A percentile compares a stretch with the other conserved stretches of the same genome.
phyloP scores from a whole-genome alignment of 2,888 invertebrate species.

The Atherix ibis region DNA sequence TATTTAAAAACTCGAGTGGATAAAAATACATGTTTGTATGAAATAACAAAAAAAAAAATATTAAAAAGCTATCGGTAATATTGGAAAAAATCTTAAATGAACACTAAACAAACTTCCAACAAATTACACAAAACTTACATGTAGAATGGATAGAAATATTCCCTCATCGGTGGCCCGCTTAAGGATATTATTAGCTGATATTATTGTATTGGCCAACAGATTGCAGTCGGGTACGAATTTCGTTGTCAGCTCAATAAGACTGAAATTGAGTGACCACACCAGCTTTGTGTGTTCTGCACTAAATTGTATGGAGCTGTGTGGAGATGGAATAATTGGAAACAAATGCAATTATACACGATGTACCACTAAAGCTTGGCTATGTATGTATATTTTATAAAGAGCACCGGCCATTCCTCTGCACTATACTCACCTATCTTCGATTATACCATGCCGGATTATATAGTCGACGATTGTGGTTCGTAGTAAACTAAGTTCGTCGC shows the following conservation, averaged over 20 bases:
- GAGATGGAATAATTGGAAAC: too few relatives aligned
- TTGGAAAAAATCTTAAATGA: too few relatives aligned
- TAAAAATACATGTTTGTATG: too few relatives aligned
- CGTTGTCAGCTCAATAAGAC: slow-evolving; percentile 55
- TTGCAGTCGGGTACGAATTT: slow-evolving; percentile 44
- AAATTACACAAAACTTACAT: slow-evolving; percentile 33
- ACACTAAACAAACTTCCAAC: too few relatives aligned
- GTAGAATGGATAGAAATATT: slow-evolving; percentile 34
- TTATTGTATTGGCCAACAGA: slow-evolving; percentile 40
- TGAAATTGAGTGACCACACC: slow-evolving; percentile 61
- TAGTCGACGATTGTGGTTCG: slow-evolving; percentile 30
- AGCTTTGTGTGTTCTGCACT: slow-evolving; percentile 48
- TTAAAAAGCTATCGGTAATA: too few relatives aligned
- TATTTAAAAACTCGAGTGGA: too few relatives aligned
- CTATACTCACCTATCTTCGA: slow-evolving; percentile 27
- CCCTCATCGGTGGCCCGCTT: slow-evolving; percentile 30
- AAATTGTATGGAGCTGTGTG: slow-evolving; percentile 21
- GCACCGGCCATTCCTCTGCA: too few relatives aligned
- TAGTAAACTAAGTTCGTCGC: slow-evolving; percentile 30
- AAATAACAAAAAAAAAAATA: too few relatives aligned
- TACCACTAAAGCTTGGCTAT: too few relatives aligned
- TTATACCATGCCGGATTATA: slow-evolving; percentile 30
- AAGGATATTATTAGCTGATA: slow-evolving; percentile 38
- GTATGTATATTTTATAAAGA: too few relatives aligned
- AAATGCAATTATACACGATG: too few relatives aligned